Evolutionary conservation across 2,113 vertebrate species (phyloP).

Genomic region (Cercopithecus mona): DNA sequence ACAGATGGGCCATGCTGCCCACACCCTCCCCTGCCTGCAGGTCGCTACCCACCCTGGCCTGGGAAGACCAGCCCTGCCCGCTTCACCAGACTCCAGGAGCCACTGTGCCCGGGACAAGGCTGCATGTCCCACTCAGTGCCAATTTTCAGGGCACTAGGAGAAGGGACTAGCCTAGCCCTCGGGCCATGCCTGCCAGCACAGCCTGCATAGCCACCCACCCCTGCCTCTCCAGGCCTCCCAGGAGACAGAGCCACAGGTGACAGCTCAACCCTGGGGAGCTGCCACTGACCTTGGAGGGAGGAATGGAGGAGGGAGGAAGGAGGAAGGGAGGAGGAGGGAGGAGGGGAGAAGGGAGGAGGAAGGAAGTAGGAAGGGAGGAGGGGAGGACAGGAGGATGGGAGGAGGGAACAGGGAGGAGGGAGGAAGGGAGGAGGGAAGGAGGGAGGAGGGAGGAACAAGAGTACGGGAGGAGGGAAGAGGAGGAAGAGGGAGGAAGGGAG

Average conservation of each 20-base stretch:
- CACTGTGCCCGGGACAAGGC: neutral
- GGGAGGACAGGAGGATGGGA: no score
- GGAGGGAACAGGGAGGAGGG: no score
- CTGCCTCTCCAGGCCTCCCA: neutral
- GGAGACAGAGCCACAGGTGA: rapidly evolving
- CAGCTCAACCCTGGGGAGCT: no score
- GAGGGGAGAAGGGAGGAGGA: rapidly evolving
- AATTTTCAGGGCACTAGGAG: neutral
- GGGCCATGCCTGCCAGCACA: neutral
- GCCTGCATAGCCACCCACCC: neutral
- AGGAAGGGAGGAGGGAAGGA: rapidly evolving
- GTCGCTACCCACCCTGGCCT: neutral
- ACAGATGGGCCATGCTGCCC: neutral
- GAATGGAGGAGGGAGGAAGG: no score
- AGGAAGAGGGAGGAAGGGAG: no score
- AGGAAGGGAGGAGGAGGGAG: rapidly evolving
- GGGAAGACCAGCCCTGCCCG: neutral
- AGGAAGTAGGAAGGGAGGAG: no score
- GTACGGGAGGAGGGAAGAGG: rapidly evolving
- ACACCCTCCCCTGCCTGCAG: neutral
- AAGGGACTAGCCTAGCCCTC: neutral
- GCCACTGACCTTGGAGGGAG: rapidly evolving
- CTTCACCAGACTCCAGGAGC: neutral
- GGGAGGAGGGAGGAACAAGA: rapidly evolving
- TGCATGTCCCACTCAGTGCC: neutral